These are phyloP conservation scores for Harpalus rubripes DNA, from an alignment of 2,888 invertebrate species.

Conservation along the genomic window DNA sequence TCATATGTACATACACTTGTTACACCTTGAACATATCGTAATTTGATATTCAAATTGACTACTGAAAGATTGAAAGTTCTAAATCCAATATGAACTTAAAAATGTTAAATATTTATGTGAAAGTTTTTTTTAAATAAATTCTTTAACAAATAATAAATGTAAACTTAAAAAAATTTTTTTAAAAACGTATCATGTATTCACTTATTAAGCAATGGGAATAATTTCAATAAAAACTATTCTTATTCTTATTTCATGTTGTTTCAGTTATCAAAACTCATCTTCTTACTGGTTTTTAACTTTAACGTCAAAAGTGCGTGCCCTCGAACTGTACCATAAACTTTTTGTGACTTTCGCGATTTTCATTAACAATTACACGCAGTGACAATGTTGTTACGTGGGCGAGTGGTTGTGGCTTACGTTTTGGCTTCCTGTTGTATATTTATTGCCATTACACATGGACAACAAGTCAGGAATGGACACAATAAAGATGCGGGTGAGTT, in stretches of 20 bases:
- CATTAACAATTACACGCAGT: conserved; percentile 32
- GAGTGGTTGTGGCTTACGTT: conserved; percentile 63
- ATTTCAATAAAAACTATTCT: not conserved
- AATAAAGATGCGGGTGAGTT: conserved; percentile 68
- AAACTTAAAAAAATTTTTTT: not conserved
- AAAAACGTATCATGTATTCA: not conserved
- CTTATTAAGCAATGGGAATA: not conserved
- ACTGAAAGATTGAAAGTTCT: no score
- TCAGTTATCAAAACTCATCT: conserved; percentile 5
- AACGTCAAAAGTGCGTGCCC: not conserved
- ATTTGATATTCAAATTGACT: no score
- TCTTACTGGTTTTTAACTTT: not conserved
- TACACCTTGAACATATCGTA: no score
- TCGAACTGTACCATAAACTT: not conserved
- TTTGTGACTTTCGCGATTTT: conserved; percentile 16
- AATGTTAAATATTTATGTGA: no score
- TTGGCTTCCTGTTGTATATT: conserved; percentile 62
- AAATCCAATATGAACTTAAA: no score
- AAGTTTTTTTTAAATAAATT: no score
- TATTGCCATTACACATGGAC: conserved; percentile 63
- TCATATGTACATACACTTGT: no score
- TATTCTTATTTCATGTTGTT: conserved; percentile 3
- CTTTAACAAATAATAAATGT: not conserved
- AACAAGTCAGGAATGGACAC: conserved; percentile 67
- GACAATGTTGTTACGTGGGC: conserved; percentile 63